Evolutionary conservation across 2,797 vertebrate species (phyloP).

Genomic region (Chaunax sp.): DNA sequence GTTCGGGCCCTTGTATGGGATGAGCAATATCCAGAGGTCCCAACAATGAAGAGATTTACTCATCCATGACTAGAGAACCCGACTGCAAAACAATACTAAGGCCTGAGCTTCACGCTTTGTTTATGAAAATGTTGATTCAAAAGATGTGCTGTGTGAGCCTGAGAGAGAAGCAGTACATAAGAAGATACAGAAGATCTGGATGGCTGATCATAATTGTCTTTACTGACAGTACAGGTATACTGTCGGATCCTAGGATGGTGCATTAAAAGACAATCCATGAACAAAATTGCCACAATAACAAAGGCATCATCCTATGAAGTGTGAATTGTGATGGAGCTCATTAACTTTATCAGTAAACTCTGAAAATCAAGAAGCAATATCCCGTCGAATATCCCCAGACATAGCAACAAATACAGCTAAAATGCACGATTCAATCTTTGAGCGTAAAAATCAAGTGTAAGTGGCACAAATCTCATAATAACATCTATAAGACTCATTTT

Average conservation of each 20-base stretch:
- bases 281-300: background rate
- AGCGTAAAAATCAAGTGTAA: too few species aligned
- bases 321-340: too few species aligned
- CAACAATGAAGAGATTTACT: conserved; percentile 42
- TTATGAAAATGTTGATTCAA: conserved; percentile 16
- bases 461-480: too few species aligned
- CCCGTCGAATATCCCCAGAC: too few species aligned
- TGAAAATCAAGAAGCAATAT: too few species aligned
- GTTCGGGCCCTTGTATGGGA: conserved; percentile 37
- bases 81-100: conserved; percentile 8
- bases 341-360: too few species aligned
- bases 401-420: too few species aligned
- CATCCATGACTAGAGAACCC: conserved; percentile 33
- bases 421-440: too few species aligned
- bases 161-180: background rate
- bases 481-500: too few species aligned
- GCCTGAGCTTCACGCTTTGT: conserved; percentile 4
- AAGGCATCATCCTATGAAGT: background rate
- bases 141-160: conserved; percentile 12
- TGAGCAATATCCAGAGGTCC: conserved; percentile 31
- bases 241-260: too few species aligned
- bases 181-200: too few species aligned
- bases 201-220: background rate
- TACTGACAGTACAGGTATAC: background rate
- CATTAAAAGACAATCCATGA: background rate